Evolutionary conservation across 2,113 vertebrate genomes (phyloP).

Genomic region (Chaetodon trifascialis): DNA sequence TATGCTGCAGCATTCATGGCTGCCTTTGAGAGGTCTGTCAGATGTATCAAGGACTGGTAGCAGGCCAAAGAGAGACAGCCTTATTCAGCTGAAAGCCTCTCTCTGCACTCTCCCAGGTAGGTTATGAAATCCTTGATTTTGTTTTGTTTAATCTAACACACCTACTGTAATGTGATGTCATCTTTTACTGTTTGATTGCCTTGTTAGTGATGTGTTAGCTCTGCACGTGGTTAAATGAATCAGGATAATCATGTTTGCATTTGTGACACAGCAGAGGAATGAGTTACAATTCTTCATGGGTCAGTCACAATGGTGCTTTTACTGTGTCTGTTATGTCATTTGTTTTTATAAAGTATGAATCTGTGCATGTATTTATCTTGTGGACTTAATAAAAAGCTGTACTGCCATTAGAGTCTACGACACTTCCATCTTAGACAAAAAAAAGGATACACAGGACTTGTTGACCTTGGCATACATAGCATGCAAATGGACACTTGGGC

Average conservation of each 20-base stretch:
- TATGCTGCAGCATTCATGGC: slow-evolving; percentile 66
- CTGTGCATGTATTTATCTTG: background rate
- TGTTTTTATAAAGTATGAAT: background rate
- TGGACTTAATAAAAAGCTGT: background rate
- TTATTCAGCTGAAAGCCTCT: slow-evolving; percentile 61
- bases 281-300: background rate
- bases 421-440: background rate
- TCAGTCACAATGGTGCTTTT: background rate
- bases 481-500: background rate
- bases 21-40: slow-evolving; percentile 64
- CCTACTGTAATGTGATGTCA: background rate
- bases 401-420: background rate
- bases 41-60: slow-evolving; percentile 67
- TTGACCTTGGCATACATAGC: background rate
- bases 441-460: background rate
- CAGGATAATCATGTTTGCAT: slow-evolving; percentile 8
- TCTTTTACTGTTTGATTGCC: background rate
- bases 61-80: slow-evolving; percentile 70
- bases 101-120: slow-evolving; percentile 68
- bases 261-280: background rate
- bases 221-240: slow-evolving; percentile 1
- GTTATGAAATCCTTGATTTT: slow-evolving; percentile 40
- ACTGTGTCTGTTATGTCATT: background rate
- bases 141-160: background rate
- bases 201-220: slow-evolving; percentile 1